Evolutionary conservation across 2,113 vertebrate genomes (phyloP), one percentile per base, ranked within the genome.

Genomic region (Cheirogaleus medius): DNA sequence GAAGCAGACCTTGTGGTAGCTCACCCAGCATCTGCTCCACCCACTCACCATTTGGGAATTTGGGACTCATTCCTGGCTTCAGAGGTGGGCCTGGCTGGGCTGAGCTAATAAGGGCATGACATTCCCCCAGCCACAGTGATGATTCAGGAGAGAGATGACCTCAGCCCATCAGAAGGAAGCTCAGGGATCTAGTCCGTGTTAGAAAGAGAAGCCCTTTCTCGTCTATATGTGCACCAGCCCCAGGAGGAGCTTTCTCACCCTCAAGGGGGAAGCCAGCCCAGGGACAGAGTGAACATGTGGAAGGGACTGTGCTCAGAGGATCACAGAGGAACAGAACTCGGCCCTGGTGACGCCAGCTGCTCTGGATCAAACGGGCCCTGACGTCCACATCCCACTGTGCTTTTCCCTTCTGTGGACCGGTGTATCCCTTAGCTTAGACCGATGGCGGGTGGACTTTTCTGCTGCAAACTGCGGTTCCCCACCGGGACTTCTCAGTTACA

Each of bases 301-400:
- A 37, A 7, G 20, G 25, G 29, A 37, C 63, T 12, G 0, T 0
- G 47, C 32, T 54, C 66, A 0, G 17, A 42, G 1, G 23, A 39
- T 8, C 52, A 49, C 27, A 20, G 68, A 77, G 34, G 66, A 42
- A 18, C 37, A 68, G 25, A 32, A 29, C 18, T 83, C 52, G 69
- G 87, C 9, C 83, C 21, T 18, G 23, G 49, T 23, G 58, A 58
- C 9, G 0, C 39, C 60, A 39, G 71, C 8, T 1, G 3, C 27
- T 4, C 85, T 87, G 91, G 94, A 52, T 47, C 76, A 13, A 71
- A 42, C 2, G 0, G 4, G 3, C 7, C 69, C 91, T 52, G 44
- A 80, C 66, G 69, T 25, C 77, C 94, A 73, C 1, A 3, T 10
- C 52, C 20, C 21, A 42, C 21, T 42, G 21, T 2, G 0, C 66